Base-by-base conservation (phyloP, 2,113 vertebrate genomes). In the Etheostoma cragini region DNA sequence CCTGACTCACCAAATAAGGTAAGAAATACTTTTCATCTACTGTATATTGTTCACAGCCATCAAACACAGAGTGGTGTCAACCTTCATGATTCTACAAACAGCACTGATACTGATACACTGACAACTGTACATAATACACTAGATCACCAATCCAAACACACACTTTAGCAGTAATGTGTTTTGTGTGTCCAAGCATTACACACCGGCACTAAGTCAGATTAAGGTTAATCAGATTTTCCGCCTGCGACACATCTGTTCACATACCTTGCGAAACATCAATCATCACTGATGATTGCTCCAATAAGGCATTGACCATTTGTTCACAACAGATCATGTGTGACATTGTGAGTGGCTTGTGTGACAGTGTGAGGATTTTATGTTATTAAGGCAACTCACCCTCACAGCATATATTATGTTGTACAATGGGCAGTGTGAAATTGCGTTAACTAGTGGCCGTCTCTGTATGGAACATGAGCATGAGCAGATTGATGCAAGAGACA, bases 1-100 rank as follows among this genome's bases (percentile, higher is more conserved):
- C 61, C 57, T 77, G 49, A 66, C 69, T 86, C 86, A 50, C 52
- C 80, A 94, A 91, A 83, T 81, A 94, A 95, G 94, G 94, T 95
- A 94, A 95, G 94, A 89, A 82, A 78, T 13, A 46, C 24, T 87
- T 78, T 75, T 17, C 10, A 57, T 91, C 19, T 54, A 42, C 38
- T 42, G 38, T 42, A 49, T 47, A 56, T 50, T 67, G 4, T 76
- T 54, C 8, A 33, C 67, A 75, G 7, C 30, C 19, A 57, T 58
- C 46, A 86, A 62, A 78, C 58, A 84, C 30, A 79, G 15, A 60
- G 3, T 8, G 33, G 7, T n/a, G 22, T 19, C 76, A 30, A 61
- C 21, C 0, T 17, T 57, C 13, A 38, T 30, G n/a, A 60, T 35
- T 78, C 33, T 33, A 65, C 33, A 83, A 75, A 24, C 0, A 69